phyloP scores from a whole-genome alignment of 2,888 invertebrate species.

The Amblyjoppa fuscipennis region DNA sequence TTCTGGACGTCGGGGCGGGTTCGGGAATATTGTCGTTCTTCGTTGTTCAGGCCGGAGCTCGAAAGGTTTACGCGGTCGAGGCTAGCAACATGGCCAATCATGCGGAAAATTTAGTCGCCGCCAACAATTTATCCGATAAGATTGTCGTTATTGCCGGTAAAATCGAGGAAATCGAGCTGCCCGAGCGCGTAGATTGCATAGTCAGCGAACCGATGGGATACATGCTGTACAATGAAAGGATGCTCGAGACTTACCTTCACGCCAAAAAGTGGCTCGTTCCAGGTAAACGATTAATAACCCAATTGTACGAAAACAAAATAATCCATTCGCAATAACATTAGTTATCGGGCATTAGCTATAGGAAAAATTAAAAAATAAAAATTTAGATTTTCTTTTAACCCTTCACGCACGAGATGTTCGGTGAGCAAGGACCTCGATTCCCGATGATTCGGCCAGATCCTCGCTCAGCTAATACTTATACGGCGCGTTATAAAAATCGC shows the following conservation, averaged over 20 bases:
- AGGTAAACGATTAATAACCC: constrained; percentile 81
- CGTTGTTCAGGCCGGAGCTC: constrained; percentile 98
- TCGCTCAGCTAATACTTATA: too few relatives aligned
- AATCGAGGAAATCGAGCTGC: constrained; percentile 98
- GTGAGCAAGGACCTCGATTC: too few relatives aligned
- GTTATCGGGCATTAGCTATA: neutral
- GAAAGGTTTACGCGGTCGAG: constrained; percentile 99
- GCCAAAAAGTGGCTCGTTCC: constrained; percentile 99
- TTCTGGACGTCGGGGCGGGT: constrained; percentile 99
- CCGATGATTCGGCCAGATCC: too few relatives aligned
- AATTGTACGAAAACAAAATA: neutral
- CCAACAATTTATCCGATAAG: constrained; percentile 95
- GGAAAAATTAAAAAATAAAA: neutral
- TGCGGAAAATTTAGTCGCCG: constrained; percentile 95
- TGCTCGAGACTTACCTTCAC: constrained; percentile 99
- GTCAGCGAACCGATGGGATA: constrained; percentile 99
- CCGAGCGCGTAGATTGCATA: constrained; percentile 98
- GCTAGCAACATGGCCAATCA: constrained; percentile 99
- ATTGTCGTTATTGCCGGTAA: constrained; percentile 98
- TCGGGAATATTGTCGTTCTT: constrained; percentile 99
- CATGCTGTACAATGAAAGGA: constrained; percentile 99
- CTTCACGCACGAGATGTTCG: too few relatives aligned
- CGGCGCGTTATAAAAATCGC: too few relatives aligned
- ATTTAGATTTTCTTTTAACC: neutral
- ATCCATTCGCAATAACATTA: neutral